Evolutionary conservation across 92 coral and sea anemone species (phyloP), one percentile per base, ranked within the genome.

Genomic region (Chrysogorgia sp.): DNA sequence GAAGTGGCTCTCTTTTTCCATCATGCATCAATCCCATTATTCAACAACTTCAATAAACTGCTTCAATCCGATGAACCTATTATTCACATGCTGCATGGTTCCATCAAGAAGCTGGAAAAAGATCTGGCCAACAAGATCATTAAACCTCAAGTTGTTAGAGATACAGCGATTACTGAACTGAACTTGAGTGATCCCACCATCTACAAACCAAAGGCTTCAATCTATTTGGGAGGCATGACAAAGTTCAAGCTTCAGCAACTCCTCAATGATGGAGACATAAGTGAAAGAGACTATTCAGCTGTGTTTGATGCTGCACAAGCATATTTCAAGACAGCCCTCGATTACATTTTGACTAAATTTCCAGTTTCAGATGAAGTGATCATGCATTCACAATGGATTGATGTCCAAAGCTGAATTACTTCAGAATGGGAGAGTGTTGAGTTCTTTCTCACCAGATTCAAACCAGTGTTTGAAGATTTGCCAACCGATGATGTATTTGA

Each of bases 11-110:
- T 80, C 22, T 19, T 67, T 34, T 80, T 80, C 63, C 77, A 80
- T 31, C 52, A 34, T 67, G 84, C 77, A 34, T 53, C 77, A 9
- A 80, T 67, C 5, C 77, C 67, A 75, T 34, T 80, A 3, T 80
- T 80, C 9, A 80, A 67, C 0, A 23, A 80, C 24, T 80, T 80
- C 65, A 80, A 79, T 66, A 79, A 80, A 55, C 29, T 80, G 41
- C 35, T 80, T 21, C 77, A 80, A 52, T 41, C 66, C 26, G 57
- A 74, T 35, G 77, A 80, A 58, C 84, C 84, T 32, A 67, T 75
- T 12, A 43, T 80, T 49, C 84, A 80, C 40, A 57, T 80, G 53
- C 30, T 80, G 40, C 84, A 50, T 64, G 55, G 49, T 41, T 33
- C 77, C 12, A 56, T 80, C 41, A 10, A 55, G 28, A 30, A 50